phyloP scores from a whole-genome alignment of 2,888 invertebrate genomes.

The Nysson spinosus region DNA sequence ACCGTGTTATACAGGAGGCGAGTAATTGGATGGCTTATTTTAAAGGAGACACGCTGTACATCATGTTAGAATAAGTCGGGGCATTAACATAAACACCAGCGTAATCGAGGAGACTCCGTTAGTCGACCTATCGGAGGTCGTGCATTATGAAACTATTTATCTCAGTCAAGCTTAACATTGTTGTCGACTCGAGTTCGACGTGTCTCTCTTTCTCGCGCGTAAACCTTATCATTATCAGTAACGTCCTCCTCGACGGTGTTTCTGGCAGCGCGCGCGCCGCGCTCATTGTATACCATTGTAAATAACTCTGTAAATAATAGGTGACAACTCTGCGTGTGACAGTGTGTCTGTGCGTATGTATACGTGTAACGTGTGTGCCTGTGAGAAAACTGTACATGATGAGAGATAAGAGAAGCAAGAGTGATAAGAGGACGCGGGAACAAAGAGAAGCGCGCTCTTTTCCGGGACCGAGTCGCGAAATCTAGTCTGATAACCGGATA shows the following conservation, averaged over 20 bases:
- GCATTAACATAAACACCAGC: too few species aligned
- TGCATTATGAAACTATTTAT: too few species aligned
- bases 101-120: too few species aligned
- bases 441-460: too few species aligned
- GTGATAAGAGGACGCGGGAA: conserved; percentile 21
- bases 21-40: too few species aligned
- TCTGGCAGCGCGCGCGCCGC: conserved; percentile 20
- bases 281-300: conserved; percentile 62
- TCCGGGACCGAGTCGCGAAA: conserved; percentile 25
- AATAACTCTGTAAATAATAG: conserved; percentile 62
- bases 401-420: not conserved
- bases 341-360: not conserved
- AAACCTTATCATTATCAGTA: too few species aligned
- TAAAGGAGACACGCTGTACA: too few species aligned
- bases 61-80: too few species aligned
- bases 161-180: too few species aligned
- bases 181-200: too few species aligned
- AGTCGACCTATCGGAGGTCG: too few species aligned
- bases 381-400: not conserved
- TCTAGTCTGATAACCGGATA: conserved; percentile 43
- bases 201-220: conserved; percentile 6
- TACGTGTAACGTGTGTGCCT: not conserved
- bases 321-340: conserved; percentile 1
- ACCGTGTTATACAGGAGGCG: too few species aligned
- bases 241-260: conserved; percentile 27